Percentiles rank a stretch among this genome's conserved stretches.
Evolutionary conservation across 2,113 vertebrate genomes (phyloP).

Genomic region (Catharus bicknelli): DNA sequence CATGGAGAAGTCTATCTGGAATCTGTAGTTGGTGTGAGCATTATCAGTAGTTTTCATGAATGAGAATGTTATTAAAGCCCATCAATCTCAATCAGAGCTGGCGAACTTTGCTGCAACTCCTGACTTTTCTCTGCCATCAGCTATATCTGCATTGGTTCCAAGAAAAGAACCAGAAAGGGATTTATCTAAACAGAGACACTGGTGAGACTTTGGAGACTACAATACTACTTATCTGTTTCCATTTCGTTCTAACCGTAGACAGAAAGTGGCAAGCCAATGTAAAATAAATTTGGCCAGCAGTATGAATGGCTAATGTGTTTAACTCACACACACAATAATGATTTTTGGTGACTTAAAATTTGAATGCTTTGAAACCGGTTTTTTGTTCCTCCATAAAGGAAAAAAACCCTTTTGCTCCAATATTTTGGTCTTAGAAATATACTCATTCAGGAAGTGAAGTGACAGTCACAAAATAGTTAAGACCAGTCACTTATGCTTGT

Average conservation of each 20-base stretch:
- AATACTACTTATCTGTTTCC: not conserved
- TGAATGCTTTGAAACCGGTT: not conserved
- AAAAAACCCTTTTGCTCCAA: not conserved
- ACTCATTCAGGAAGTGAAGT: not conserved
- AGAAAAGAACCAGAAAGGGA: not conserved
- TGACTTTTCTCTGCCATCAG: not conserved
- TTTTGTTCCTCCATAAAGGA: not conserved
- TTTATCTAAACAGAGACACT: not conserved
- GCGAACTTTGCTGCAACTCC: not conserved
- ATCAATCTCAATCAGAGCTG: conserved; percentile 11
- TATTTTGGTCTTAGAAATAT: not conserved
- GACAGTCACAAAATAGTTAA: not conserved
- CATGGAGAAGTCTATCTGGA: not conserved
- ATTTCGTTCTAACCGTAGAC: not conserved
- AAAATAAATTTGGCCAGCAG: not conserved
- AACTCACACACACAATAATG: not conserved
- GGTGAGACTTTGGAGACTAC: not conserved
- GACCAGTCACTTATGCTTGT: not conserved
- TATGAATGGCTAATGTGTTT: not conserved
- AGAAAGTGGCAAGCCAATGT: not conserved
- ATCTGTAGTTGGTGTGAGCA: not conserved
- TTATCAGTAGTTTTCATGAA: conserved; percentile 8
- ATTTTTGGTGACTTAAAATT: not conserved
- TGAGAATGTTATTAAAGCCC: conserved; percentile 28
- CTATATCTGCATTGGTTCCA: not conserved